Evolutionary conservation across 1,140 invertebrate genomes (phyloP).

Genomic region (Oreohelix idahoensis): DNA sequence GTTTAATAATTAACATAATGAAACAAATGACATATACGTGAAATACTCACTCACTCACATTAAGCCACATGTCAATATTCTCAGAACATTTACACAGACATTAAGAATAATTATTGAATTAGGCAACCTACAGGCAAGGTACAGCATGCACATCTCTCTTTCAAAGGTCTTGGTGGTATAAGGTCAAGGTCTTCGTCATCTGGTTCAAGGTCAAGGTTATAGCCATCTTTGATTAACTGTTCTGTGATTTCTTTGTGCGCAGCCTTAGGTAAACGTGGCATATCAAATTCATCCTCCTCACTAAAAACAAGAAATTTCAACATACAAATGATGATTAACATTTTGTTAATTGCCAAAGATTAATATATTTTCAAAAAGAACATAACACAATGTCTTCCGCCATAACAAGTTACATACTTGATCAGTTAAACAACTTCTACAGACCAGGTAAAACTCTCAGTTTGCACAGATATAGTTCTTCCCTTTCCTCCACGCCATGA

Average conservation of each 20-base stretch:
- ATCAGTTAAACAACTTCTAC: too few relatives aligned
- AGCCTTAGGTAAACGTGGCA: constrained; percentile 60
- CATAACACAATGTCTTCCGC: too few relatives aligned
- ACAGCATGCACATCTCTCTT: constrained; percentile 73
- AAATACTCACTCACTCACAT: background rate
- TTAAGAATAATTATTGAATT: constrained; percentile 37
- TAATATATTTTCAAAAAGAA: too few relatives aligned
- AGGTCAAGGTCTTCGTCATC: constrained; percentile 78
- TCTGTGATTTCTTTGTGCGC: constrained; percentile 71
- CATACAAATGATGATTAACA: too few relatives aligned
- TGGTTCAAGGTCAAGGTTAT: constrained; percentile 73
- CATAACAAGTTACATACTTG: too few relatives aligned
- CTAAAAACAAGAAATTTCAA: constrained; percentile 46
- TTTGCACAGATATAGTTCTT: too few relatives aligned
- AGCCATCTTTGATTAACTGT: constrained; percentile 73
- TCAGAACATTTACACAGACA: background rate
- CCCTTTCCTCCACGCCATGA: too few relatives aligned
- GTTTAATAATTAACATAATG: too few relatives aligned
- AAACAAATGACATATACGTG: too few relatives aligned
- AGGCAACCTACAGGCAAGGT: constrained; percentile 48
- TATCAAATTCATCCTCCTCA: constrained; percentile 72
- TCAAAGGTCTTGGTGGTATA: constrained; percentile 73
- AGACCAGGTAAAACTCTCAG: too few relatives aligned
- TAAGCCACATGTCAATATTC: background rate
- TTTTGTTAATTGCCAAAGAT: too few relatives aligned